These are phyloP conservation scores for Sebastes trivittatus DNA, from an alignment of 2,797 vertebrate species.

Conservation along the genomic window DNA sequence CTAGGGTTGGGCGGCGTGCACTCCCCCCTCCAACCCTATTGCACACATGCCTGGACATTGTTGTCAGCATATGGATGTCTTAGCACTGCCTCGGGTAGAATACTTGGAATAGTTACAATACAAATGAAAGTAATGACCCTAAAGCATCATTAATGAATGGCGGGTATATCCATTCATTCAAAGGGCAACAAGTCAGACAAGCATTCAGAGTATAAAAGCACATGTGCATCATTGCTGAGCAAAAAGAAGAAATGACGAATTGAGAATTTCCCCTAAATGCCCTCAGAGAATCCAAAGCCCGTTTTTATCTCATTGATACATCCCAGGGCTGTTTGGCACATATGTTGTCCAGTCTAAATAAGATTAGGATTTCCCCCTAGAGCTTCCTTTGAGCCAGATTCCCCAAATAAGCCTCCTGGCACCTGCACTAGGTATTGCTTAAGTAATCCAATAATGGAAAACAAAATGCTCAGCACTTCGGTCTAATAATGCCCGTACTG, in stretches of 20 bases:
- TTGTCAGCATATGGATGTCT: conserved; percentile 28
- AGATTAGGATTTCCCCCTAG: conserved; percentile 56
- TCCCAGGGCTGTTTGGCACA: conserved; percentile 59
- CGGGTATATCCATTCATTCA: conserved; percentile 14
- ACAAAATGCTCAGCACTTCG: conserved; percentile 45
- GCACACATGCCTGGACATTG: conserved; percentile 8
- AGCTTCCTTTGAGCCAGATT: conserved; percentile 52
- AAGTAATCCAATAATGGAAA: conserved; percentile 69
- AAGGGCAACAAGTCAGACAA: conserved; percentile 11
- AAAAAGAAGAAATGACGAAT: not conserved
- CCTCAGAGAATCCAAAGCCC: conserved; percentile 38
- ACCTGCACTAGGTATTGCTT: conserved; percentile 55
- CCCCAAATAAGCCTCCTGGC: conserved; percentile 60
- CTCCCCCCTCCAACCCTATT: not conserved
- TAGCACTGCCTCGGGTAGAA: conserved; percentile 45
- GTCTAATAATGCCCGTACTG: conserved; percentile 35
- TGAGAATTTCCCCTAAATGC: conserved; percentile 26
- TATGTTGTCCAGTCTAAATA: conserved; percentile 65
- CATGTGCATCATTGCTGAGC: not conserved
- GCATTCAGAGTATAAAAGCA: conserved; percentile 6
- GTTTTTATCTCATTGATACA: conserved; percentile 61
- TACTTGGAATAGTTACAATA: conserved; percentile 51
- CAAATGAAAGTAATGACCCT: conserved; percentile 40
- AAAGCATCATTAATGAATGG: conserved; percentile 7
- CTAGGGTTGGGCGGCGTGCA: no score